A percentile compares a stretch with the other conserved stretches of the same genome.
These are phyloP conservation scores for Manis pentadactyla DNA, from an alignment of 2,797 vertebrate genomes.

Conservation along the genomic window DNA sequence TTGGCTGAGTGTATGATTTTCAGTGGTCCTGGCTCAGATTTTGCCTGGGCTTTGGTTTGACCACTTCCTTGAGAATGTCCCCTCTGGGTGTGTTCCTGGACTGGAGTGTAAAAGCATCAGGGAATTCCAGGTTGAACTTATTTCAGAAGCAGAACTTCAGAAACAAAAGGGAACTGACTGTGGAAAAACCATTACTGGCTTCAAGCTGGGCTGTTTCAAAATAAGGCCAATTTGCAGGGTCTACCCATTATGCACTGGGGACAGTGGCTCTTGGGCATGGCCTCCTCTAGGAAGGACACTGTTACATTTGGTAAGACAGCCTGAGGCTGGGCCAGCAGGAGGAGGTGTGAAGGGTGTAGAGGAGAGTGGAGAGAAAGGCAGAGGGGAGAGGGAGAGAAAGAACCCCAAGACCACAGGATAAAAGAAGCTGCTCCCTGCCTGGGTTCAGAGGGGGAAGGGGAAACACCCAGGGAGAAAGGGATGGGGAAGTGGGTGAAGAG, in stretches of 20 bases:
- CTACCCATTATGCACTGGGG: background rate
- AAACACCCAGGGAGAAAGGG: background rate
- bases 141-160: background rate
- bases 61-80: slow-evolving; percentile 13
- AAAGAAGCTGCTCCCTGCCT: no score
- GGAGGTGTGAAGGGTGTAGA: background rate
- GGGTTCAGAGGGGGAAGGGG: background rate
- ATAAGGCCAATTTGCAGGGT: background rate
- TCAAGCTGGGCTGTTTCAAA: background rate
- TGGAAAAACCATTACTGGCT: background rate
- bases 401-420: no score
- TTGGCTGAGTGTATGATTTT: slow-evolving; percentile 60
- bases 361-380: background rate
- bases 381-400: no score
- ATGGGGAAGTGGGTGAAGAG: background rate
- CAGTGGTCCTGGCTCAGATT: slow-evolving; percentile 40
- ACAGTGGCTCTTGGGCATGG: background rate
- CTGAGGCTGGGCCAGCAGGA: background rate
- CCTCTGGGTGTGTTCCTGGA: background rate
- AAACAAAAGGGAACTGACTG: background rate
- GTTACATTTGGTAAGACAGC: background rate
- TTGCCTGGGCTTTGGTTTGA: background rate
- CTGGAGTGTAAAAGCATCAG: background rate
- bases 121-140: background rate
- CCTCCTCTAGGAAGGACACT: background rate